phyloP scores from a whole-genome alignment of 2,113 vertebrate genomes.

The Pimephales promelas region DNA sequence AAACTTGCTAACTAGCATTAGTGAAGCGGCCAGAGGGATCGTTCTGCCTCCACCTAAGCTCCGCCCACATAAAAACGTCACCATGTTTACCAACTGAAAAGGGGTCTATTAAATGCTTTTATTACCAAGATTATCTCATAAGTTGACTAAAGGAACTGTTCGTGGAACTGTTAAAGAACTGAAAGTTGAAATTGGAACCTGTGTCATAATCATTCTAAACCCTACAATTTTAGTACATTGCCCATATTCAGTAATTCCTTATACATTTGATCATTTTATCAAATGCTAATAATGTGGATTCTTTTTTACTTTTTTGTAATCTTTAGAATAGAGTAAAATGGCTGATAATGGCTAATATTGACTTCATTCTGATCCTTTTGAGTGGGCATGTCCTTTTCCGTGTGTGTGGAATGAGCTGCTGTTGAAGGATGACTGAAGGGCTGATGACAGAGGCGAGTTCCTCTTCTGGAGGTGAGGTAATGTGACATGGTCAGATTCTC shows the following conservation, averaged over 20 bases:
- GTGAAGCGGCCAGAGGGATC: too few relatives aligned
- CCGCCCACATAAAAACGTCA: too few relatives aligned
- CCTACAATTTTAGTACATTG: neutral
- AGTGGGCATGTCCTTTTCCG: conserved; percentile 5
- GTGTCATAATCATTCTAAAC: neutral
- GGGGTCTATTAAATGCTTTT: too few relatives aligned
- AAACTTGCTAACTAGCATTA: too few relatives aligned
- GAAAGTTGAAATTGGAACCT: neutral
- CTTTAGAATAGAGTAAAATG: neutral
- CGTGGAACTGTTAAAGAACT: neutral
- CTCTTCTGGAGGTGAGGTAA: conserved; percentile 49
- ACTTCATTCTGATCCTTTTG: conserved; percentile 4
- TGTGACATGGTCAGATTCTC: conserved; percentile 46
- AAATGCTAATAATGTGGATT: neutral
- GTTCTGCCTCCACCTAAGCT: too few relatives aligned
- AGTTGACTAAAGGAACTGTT: neutral
- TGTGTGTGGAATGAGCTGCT: conserved; percentile 53
- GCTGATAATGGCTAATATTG: neutral
- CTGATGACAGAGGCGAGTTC: conserved; percentile 46
- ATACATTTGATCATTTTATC: neutral
- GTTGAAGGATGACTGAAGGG: conserved; percentile 52
- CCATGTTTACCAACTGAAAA: too few relatives aligned
- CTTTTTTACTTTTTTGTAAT: neutral
- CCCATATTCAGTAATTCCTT: neutral
- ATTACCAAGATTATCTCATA: too few relatives aligned